phyloP scores from a whole-genome alignment of 2,797 vertebrate species.

The Rhabdophis nuchalis region DNA sequence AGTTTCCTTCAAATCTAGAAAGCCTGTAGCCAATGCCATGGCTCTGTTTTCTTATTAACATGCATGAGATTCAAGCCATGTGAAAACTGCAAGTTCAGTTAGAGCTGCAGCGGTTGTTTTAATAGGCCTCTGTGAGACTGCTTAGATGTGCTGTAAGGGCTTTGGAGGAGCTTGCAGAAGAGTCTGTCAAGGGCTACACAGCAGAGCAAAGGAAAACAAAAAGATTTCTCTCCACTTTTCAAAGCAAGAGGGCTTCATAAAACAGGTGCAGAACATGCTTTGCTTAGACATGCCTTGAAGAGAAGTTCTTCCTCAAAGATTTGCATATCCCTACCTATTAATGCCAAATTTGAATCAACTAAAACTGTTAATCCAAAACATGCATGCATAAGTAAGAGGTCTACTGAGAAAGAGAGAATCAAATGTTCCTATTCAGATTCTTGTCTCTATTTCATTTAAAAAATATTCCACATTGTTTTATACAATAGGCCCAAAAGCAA shows the following conservation, averaged over 20 bases:
- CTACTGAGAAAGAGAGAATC: not conserved
- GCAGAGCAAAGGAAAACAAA: not conserved
- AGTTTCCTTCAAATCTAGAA: not conserved
- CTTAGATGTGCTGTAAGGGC: not conserved
- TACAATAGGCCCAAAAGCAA: not conserved
- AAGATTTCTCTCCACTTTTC: not conserved
- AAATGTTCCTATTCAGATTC: not conserved
- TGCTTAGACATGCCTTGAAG: not conserved
- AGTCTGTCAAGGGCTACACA: not conserved
- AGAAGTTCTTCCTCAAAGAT: not conserved
- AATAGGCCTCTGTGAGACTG: not conserved
- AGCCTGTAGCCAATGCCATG: not conserved
- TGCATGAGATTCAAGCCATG: not conserved
- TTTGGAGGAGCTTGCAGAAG: not conserved
- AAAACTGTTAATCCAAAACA: not conserved
- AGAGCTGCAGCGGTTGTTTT: not conserved
- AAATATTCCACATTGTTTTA: conserved; percentile 1
- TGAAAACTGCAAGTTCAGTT: not conserved
- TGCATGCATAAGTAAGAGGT: not conserved
- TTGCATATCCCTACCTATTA: not conserved
- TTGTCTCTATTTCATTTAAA: not conserved
- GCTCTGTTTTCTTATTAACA: not conserved
- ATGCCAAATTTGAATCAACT: not conserved
- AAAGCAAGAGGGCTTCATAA: not conserved
- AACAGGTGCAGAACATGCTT: not conserved